Evolutionary conservation across 1,140 invertebrate species (phyloP), one percentile per base, ranked within the genome.

Genomic region (Drosophila ficusphila): DNA sequence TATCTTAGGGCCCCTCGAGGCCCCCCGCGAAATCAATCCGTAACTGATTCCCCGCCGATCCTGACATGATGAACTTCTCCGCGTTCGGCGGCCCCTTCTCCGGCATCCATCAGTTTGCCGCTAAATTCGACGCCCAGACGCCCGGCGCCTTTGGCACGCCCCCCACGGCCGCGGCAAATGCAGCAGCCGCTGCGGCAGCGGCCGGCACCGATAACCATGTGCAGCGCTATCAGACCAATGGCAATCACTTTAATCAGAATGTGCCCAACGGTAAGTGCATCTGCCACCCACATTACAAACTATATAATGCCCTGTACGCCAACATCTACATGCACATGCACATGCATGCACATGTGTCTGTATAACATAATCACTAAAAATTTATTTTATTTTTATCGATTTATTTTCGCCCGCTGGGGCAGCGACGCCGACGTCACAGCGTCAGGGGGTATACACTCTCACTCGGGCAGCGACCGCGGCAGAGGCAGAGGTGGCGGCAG

Each of bases 201-300:
- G 81, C 81, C 69, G 81, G 82, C 51, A 67, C 58, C 48, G 78
- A 81, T 71, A 90, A 91, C 86, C 90, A 91, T 91, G 86, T 90
- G 70, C 90, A 91, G 56, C 90, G 90, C 60, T 91, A 91, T 88
- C 90, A 91, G 60, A 90, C 90, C 57, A 91, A 91, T 78, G 88
- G 89, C 74, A 91, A 91, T 91, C 90, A 91, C 76, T 91, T 91
- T 76, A 90, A 91, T 81, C 90, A 91, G 76, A 91, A 91, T 91
- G 75, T 88, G 42, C 90, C 90, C 65, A 91, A 91, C 74, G 89
- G 90, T 91, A 88, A 91, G 90, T 90, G 42, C 54, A 65, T 44
- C 46, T 62, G 46, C 29, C 44, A 34, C 41, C 46, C 16, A 54
- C 42, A 56, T 16, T 9, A 46, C 41, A 49, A 23, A 61, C 16